Conservation (phyloP, 1,140 invertebrate genomes). For the Macrotrachela quadricornifera region DNA sequence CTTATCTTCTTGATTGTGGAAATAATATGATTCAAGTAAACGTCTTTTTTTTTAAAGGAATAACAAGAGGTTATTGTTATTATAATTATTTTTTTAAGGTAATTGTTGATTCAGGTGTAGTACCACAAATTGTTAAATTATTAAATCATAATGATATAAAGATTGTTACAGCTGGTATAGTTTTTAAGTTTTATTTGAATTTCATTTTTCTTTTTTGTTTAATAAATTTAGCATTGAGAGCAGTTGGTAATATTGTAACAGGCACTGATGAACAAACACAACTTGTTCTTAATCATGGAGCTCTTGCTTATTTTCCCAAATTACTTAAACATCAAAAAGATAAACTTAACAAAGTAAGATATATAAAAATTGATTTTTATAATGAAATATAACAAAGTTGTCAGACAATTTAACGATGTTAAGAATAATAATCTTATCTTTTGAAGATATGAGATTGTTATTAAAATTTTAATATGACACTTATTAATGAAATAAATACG, state of each 20-base stretch:
- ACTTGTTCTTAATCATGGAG: constrained; percentile 70
- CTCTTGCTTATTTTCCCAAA: constrained; percentile 67
- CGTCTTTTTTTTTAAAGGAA: background rate
- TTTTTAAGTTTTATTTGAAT: background rate
- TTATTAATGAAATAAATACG: too few relatives aligned
- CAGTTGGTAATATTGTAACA: constrained; percentile 95
- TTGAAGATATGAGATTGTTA: too few relatives aligned
- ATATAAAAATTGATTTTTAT: too few relatives aligned
- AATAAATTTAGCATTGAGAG: constrained; percentile 57
- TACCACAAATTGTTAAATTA: constrained; percentile 76
- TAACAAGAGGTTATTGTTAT: background rate
- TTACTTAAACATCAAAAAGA: constrained; percentile 68
- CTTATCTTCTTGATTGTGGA: constrained; percentile 90
- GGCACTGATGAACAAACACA: constrained; percentile 97
- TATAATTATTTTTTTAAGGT: constrained; percentile 31
- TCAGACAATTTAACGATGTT: too few relatives aligned
- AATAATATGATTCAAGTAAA: constrained; percentile 81
- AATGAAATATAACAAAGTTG: too few relatives aligned
- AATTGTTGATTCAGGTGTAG: constrained; percentile 85
- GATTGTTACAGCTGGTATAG: constrained; percentile 31
- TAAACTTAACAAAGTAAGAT: constrained; percentile 50
- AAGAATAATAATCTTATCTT: too few relatives aligned
- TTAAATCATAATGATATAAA: constrained; percentile 87
- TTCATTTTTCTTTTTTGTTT: background rate
- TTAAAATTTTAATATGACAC: too few relatives aligned